Evolutionary conservation across 2,888 invertebrate species (phyloP), one percentile per base, ranked within the genome.

Genomic region (Chaitophorus viminalis): DNA sequence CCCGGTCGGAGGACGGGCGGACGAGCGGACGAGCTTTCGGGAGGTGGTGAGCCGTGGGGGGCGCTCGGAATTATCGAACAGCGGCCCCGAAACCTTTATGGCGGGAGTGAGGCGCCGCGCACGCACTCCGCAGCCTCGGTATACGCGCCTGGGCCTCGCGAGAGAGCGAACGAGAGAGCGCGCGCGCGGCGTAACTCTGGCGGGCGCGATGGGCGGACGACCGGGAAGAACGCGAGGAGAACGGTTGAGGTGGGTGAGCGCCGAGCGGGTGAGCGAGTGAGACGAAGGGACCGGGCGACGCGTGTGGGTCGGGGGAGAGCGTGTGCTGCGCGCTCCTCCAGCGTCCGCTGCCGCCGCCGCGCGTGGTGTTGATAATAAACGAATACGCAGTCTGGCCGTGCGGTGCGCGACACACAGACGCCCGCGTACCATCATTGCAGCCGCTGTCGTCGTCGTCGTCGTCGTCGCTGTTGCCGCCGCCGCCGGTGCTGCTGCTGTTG

Each of bases 341-440:
- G 86, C 86, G 79, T 72, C 86, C 79, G 60, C 87, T 11, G 76
- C n/a, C 52, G 85, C 72, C 78, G 79, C 87, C 87, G 87, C 87
- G 87, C 79, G 81, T 87, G 79, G 79, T 74, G 87, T 87, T 87
- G 87, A 87, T 87, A 74, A 87, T 87, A 87, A 87, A 79, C 87
- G 87, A 81, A 79, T 87, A 87, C 87, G 87, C 87, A 87, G 87
- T 87, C 87, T 87, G 87, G 87, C 87, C 87, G 87, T 87, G 87
- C 87, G 87, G 79, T 81, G 87, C 87, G 87, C 87, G 87, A 87
- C 87, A 87, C 74, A 81, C 87, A 87, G 87, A 87, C 87, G 87
- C 87, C 87, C 87, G 87, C 79, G 79, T 77, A 36, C 78, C 79
- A 72, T 54, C 76, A 65, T 39, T 68, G 84, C 76, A 31, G 76